Conservation (phyloP, 2,797 vertebrate species). For the Sebastes itinus region DNA sequence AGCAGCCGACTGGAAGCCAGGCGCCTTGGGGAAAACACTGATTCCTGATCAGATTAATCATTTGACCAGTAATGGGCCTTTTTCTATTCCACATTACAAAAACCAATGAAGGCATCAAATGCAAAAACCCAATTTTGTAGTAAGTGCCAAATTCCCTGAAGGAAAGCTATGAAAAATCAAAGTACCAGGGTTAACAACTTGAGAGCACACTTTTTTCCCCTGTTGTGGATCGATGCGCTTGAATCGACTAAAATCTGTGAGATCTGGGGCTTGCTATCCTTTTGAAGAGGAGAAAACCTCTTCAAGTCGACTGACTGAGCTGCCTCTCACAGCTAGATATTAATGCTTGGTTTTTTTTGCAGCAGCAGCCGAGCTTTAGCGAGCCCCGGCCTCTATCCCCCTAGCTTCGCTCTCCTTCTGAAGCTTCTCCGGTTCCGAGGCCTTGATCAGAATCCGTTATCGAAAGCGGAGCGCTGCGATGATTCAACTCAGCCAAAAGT, state of each 20-base stretch:
- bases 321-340: slow-evolving; percentile 77
- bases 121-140: slow-evolving; percentile 59
- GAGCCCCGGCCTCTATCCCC: slow-evolving; percentile 65
- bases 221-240: slow-evolving; percentile 74
- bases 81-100: slow-evolving; percentile 66
- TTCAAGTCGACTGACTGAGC: slow-evolving; percentile 75
- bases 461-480: slow-evolving; percentile 63
- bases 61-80: slow-evolving; percentile 75
- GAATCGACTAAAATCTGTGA: slow-evolving; percentile 80
- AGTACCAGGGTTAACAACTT: slow-evolving; percentile 69
- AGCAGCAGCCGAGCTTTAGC: slow-evolving; percentile 76
- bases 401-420: slow-evolving; percentile 70
- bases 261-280: slow-evolving; percentile 79
- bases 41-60: slow-evolving; percentile 81
- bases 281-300: slow-evolving; percentile 84
- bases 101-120: slow-evolving; percentile 64
- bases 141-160: slow-evolving; percentile 64
- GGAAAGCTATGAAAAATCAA: slow-evolving; percentile 70
- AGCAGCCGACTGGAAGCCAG: slow-evolving; percentile 79
- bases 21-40: slow-evolving; percentile 73
- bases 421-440: slow-evolving; percentile 56
- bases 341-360: slow-evolving; percentile 75
- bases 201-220: slow-evolving; percentile 48
- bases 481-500: slow-evolving; percentile 71
- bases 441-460: slow-evolving; percentile 82